A percentile compares a stretch with the other conserved stretches of the same genome.
Conservation (phyloP, 2,888 invertebrate species). For the Cephus pygmeus region DNA sequence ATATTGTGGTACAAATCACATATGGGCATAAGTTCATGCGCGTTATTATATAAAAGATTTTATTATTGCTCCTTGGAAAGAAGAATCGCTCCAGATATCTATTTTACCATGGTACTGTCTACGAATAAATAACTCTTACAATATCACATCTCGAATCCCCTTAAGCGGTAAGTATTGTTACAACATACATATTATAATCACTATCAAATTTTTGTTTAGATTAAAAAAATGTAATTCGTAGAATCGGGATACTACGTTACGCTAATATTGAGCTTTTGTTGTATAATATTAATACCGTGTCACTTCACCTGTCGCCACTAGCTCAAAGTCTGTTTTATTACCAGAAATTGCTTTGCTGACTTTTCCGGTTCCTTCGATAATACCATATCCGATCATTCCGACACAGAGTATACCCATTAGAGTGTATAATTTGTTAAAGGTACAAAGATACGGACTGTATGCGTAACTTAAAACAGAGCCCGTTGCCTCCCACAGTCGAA, state of each 20-base stretch:
- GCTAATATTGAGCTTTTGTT: neutral
- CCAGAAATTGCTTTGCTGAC: slow-evolving; percentile 30
- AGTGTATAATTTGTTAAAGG: slow-evolving; percentile 77
- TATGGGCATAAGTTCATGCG: neutral
- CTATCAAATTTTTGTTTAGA: neutral
- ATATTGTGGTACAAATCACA: slow-evolving; percentile 63
- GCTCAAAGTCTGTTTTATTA: slow-evolving; percentile 54
- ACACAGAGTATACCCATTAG: slow-evolving; percentile 75
- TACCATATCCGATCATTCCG: slow-evolving; percentile 81
- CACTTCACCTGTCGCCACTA: slow-evolving; percentile 44
- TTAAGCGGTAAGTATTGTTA: neutral
- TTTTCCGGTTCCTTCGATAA: slow-evolving; percentile 69
- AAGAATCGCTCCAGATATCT: neutral
- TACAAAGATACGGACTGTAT: slow-evolving; percentile 82
- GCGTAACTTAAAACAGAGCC: slow-evolving; percentile 90
- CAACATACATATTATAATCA: neutral
- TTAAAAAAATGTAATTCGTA: neutral
- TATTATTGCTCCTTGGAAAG: neutral
- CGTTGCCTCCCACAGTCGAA: slow-evolving; percentile 90
- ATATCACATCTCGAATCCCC: neutral
- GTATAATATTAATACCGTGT: slow-evolving; percentile 7
- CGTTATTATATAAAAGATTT: neutral
- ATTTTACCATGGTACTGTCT: neutral
- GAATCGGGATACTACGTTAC: neutral
- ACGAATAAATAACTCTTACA: neutral